These are phyloP conservation scores for Helogale parvula DNA, from an alignment of 2,113 vertebrate species.

Conservation along the genomic window DNA sequence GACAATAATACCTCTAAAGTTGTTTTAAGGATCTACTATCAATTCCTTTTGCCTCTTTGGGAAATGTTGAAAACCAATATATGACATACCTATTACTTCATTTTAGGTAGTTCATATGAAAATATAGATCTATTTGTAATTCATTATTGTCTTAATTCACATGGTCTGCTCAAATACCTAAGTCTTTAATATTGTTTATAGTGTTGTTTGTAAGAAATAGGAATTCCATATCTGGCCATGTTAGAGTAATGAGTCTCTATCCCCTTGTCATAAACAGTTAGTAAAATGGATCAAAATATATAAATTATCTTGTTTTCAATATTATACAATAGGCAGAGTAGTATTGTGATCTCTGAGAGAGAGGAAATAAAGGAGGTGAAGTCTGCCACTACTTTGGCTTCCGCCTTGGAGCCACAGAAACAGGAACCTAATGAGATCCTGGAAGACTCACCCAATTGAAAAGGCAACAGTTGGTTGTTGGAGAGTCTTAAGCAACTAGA, in stretches of 20 bases:
- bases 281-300: neutral
- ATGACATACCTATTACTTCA: neutral
- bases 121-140: neutral
- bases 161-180: neutral
- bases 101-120: conserved; percentile 22
- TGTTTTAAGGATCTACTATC: neutral
- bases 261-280: neutral
- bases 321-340: neutral
- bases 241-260: neutral
- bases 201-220: neutral
- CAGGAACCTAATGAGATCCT: neutral
- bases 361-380: neutral
- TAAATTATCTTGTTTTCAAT: neutral
- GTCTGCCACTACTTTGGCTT: neutral
- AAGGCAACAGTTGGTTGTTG: neutral
- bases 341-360: neutral
- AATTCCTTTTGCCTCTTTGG: neutral
- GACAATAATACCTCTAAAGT: neutral
- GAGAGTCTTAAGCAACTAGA: neutral
- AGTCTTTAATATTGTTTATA: neutral
- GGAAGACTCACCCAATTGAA: neutral
- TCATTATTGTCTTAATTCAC: neutral
- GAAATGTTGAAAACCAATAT: conserved; percentile 2
- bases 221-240: neutral
- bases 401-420: neutral